Evolutionary conservation across 2,888 invertebrate species (phyloP), one percentile per base, ranked within the genome.

Genomic region (Cyclophora punctaria): DNA sequence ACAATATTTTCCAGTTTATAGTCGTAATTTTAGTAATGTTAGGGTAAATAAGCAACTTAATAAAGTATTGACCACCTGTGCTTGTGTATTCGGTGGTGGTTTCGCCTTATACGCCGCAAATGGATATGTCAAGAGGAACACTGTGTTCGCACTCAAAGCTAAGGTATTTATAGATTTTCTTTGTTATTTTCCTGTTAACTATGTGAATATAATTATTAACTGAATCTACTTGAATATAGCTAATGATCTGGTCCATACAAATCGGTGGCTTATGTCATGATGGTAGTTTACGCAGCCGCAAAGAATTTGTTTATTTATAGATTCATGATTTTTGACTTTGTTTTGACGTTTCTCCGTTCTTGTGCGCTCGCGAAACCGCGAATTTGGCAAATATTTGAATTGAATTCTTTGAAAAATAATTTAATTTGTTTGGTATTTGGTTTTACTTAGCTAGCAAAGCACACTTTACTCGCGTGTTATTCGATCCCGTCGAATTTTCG

Each of bases 141-240:
- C 80, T 33, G 86, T 89, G 45, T 81, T 83, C 71, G 89, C 89
- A 51, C 78, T 89, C 62, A 88, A 89, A 77, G 77, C 77, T 60
- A 89, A 89, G 89, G 89, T 88, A 44, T 44, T 44, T 44, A 34
- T 5, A 5, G 37, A 5, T 37, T 37, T 37, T 37, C 37, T 37
- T 5, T 37, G 37, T 37, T 5, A 5, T 37, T 37, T 5, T 37
- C 37, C 37, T 37, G 37, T 37, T 37, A 5, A 37, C 37, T 37
- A 37, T 37, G 37, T 5, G 4, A 37, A 37, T 37, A 37, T 5
- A 5, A 37, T 4, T 37, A 37, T 4, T 5, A 37, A 37, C 5
- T 37, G 37, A 41, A 41, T 48, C 34, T 40, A 5, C 7, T 41
- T 40, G 4, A 4, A n/a, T 47, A 35, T 49, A 41, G 6, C 40